Evolutionary conservation across 2,888 invertebrate genomes (phyloP).

Genomic region (Andrena bicolor): DNA sequence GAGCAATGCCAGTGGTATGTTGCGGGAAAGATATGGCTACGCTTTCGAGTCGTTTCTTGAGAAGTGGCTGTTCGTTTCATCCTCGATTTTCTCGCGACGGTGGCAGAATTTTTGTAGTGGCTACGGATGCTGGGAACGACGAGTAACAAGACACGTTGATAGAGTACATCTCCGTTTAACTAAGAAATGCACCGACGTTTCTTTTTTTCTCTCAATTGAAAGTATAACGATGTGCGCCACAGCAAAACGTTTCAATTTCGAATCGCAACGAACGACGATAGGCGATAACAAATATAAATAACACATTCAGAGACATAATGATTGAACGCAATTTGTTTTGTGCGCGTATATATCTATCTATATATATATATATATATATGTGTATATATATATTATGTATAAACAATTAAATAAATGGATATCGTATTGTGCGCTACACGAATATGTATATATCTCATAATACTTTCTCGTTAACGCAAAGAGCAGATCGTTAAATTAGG

Average conservation of each 20-base stretch:
- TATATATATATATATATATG: neutral
- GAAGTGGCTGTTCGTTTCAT: slow-evolving; percentile 21
- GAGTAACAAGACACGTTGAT: slow-evolving; percentile 14
- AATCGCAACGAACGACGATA: slow-evolving; percentile 28
- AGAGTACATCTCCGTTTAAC: slow-evolving; percentile 9
- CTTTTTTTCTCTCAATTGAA: slow-evolving; percentile 1
- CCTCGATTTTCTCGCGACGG: slow-evolving; percentile 13
- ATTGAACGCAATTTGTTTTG: slow-evolving; percentile 39
- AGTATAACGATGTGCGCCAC: slow-evolving; percentile 27
- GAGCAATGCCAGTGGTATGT: too few relatives aligned
- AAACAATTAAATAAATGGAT: slow-evolving; percentile 43
- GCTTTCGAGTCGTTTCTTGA: slow-evolving; percentile 25
- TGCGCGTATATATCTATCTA: slow-evolving; percentile 22
- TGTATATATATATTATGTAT: neutral
- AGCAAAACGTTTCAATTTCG: slow-evolving; percentile 34
- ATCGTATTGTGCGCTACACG: slow-evolving; percentile 46
- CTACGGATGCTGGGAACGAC: slow-evolving; percentile 1
- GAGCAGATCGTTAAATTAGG: slow-evolving; percentile 57
- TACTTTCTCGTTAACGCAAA: slow-evolving; percentile 49
- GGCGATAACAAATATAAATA: slow-evolving; percentile 45
- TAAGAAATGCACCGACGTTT: slow-evolving; percentile 3
- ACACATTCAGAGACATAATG: slow-evolving; percentile 33
- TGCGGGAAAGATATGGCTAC: slow-evolving; percentile 31
- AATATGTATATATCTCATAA: slow-evolving; percentile 38
- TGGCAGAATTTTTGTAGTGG: slow-evolving; percentile 20